phyloP scores from a whole-genome alignment of 2,888 invertebrate species.

The Morpho deidamia region DNA sequence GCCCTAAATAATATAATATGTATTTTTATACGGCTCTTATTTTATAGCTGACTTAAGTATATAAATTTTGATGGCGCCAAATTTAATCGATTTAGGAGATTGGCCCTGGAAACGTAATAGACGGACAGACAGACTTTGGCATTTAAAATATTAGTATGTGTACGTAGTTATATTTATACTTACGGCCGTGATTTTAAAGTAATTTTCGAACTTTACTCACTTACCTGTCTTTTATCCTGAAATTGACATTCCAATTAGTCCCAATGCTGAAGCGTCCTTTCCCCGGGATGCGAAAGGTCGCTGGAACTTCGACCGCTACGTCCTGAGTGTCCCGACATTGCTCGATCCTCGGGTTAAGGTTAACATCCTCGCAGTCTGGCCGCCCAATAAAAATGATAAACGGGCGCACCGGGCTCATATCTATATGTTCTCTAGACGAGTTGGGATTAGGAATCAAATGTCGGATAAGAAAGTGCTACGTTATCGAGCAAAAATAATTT shows the following conservation, averaged over 20 bases:
- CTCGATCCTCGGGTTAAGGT: slow-evolving; percentile 53
- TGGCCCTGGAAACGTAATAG: too few relatives aligned
- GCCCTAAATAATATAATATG: too few relatives aligned
- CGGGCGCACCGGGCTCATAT: slow-evolving; percentile 22
- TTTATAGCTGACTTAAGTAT: too few relatives aligned
- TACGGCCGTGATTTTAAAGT: too few relatives aligned
- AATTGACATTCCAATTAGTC: slow-evolving; percentile 35
- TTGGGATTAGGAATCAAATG: slow-evolving; percentile 4
- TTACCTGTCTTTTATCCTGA: too few relatives aligned
- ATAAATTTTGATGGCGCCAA: too few relatives aligned
- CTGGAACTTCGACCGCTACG: slow-evolving; percentile 58
- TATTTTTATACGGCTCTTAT: too few relatives aligned
- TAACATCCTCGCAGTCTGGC: slow-evolving; percentile 45
- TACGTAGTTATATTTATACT: too few relatives aligned
- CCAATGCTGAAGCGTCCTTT: slow-evolving; percentile 27
- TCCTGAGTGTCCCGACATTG: slow-evolving; percentile 63
- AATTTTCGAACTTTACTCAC: too few relatives aligned
- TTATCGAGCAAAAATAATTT: not conserved
- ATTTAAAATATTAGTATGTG: too few relatives aligned
- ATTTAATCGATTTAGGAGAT: too few relatives aligned
- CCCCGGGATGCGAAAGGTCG: slow-evolving; percentile 40
- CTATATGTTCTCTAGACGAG: slow-evolving; percentile 6
- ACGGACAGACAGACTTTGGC: too few relatives aligned
- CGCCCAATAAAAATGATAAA: slow-evolving; percentile 36
- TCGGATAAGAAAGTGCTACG: slow-evolving; percentile 2